phyloP scores from a whole-genome alignment of 2,113 vertebrate species.

The Ameiurus melas region DNA sequence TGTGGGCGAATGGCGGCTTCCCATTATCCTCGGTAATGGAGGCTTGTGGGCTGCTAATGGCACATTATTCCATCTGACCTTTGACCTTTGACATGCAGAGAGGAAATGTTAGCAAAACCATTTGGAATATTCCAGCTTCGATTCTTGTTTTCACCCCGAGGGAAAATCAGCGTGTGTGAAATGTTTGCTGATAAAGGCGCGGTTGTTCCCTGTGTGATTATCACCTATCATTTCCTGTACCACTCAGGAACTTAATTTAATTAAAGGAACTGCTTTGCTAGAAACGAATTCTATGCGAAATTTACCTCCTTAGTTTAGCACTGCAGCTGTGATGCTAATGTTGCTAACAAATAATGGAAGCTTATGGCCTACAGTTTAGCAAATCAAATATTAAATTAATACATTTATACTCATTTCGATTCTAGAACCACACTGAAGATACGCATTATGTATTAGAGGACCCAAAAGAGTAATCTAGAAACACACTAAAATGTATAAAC shows the following conservation, averaged over 20 bases:
- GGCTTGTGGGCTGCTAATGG: slow-evolving; percentile 55
- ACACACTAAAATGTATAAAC: too few species aligned
- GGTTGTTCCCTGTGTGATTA: background rate
- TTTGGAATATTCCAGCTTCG: background rate
- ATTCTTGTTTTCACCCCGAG: background rate
- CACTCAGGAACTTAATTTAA: background rate
- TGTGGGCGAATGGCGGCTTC: slow-evolving; percentile 47
- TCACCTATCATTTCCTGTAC: background rate
- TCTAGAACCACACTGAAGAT: background rate
- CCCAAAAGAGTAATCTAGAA: too few species aligned
- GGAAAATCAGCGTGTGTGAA: slow-evolving; percentile 3
- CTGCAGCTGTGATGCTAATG: background rate
- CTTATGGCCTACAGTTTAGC: background rate
- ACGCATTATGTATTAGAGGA: too few species aligned
- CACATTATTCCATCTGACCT: slow-evolving; percentile 65
- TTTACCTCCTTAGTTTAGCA: background rate
- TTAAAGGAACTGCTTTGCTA: background rate
- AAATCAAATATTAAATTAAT: background rate
- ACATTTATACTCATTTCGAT: background rate
- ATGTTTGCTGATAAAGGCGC: background rate
- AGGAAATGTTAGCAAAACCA: slow-evolving; percentile 28
- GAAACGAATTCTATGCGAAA: background rate
- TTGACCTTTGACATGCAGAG: slow-evolving; percentile 53
- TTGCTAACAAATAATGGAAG: background rate
- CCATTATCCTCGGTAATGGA: slow-evolving; percentile 65